Base-by-base conservation (phyloP, 1,140 invertebrate genomes). In the Archegozetes longisetosus region DNA sequence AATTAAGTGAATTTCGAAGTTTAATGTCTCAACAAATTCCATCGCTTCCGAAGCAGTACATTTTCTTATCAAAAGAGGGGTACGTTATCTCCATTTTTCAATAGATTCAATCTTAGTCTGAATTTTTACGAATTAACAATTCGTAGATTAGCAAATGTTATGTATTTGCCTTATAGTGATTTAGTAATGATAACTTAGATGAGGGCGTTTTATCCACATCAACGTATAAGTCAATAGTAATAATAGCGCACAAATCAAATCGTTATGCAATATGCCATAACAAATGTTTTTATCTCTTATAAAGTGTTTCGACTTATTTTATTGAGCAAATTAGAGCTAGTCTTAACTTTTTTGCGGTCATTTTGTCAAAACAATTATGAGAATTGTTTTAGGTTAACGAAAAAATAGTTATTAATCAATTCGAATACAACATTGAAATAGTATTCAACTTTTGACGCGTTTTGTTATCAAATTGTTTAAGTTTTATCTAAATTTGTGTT, bases 31-130 rank as follows among this genome's bases (percentile, higher is more conserved):
- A 48, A 1, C 58, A 64, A 55, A 28, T 64, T 17, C 60, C 62
- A 9, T 61, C 40, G 23, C 51, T 67, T 27, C 69, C 69, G 20
- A 47, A 55, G 17, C 52, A 53, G 9, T 70, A 67, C 40, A 64
- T 32, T 14, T 68, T 69, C 27, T 64, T 64, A n/a, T 65, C 69
- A 12, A 65, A 65, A 60, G 62, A 69, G 50, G 66, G 67, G 69
- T 70, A 68, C 56, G 64, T 59, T 52, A 6, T 27, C n/a, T 26
- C 26, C 3, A 24, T 23, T 27, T n/a, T 20, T n/a, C n/a, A n/a
- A n/a, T n/a, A n/a, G n/a, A n/a, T n/a, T n/a, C n/a, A n/a, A n/a
- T n/a, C n/a, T n/a, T n/a, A n/a, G n/a, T n/a, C n/a, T n/a, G n/a
- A n/a, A n/a, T n/a, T n/a, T n/a, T n/a, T n/a, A n/a, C n/a, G n/a